Evolutionary conservation across 2,888 invertebrate species (phyloP).

Genomic region (Oligia fasciuncula): DNA sequence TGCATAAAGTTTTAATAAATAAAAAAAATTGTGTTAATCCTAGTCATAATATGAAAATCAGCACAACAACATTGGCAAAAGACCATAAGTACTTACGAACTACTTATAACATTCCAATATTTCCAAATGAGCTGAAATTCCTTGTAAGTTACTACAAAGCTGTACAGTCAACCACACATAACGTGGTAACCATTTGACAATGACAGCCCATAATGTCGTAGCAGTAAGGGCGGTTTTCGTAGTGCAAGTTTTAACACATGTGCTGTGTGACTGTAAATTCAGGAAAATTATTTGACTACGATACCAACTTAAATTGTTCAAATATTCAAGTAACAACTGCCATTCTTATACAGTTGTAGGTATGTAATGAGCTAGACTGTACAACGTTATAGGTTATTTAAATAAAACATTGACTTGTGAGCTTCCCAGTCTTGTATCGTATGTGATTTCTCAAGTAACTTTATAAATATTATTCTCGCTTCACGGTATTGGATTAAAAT

Average conservation of each 20-base stretch:
- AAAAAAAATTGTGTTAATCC: too few species aligned
- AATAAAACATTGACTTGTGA: not conserved
- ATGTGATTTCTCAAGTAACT: not conserved
- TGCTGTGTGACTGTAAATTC: not conserved
- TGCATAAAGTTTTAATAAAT: too few species aligned
- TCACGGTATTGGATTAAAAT: constrained; percentile 4
- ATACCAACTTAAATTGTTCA: not conserved
- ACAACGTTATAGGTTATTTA: not conserved
- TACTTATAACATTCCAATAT: not conserved
- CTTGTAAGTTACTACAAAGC: too few species aligned
- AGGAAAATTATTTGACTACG: not conserved
- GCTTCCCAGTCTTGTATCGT: not conserved
- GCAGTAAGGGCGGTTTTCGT: not conserved
- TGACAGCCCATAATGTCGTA: not conserved
- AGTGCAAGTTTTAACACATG: not conserved
- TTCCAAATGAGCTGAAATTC: not conserved
- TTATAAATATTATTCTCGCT: not conserved
- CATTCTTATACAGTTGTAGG: not conserved
- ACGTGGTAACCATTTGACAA: not conserved
- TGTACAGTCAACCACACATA: too few species aligned
- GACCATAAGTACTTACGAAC: not conserved
- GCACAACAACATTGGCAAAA: not conserved
- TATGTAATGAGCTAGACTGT: too few species aligned
- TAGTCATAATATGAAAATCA: too few species aligned
- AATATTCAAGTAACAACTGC: not conserved